phyloP scores from a whole-genome alignment of 1,140 invertebrate species.

The Lethocerus indicus region DNA sequence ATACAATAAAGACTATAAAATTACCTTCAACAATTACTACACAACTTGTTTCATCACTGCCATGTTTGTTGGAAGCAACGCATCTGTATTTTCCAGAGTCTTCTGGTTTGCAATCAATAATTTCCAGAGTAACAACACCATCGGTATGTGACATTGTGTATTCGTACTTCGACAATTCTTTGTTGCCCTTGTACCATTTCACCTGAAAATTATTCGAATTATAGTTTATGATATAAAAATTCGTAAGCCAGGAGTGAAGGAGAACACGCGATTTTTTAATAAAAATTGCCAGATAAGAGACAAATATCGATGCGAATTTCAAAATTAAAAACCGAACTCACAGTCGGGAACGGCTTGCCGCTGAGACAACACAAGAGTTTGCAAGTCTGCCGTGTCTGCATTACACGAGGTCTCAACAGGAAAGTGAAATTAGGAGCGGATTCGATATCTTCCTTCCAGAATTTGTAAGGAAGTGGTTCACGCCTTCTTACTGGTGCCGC shows the following conservation, averaged over 20 bases:
- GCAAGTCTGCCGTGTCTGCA: slow-evolving; percentile 85
- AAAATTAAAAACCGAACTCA: slow-evolving; percentile 24
- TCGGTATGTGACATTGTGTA: slow-evolving; percentile 77
- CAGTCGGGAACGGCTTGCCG: slow-evolving; percentile 84
- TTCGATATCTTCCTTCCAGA: slow-evolving; percentile 80
- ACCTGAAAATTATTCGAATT: slow-evolving; percentile 26
- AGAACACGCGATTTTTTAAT: too few species aligned
- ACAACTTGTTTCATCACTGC: slow-evolving; percentile 85
- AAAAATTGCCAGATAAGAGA: too few species aligned
- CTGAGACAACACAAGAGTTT: slow-evolving; percentile 94
- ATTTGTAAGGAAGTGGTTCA: slow-evolving; percentile 63
- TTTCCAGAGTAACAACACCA: slow-evolving; percentile 93
- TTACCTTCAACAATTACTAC: slow-evolving; percentile 94
- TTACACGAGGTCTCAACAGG: slow-evolving; percentile 89
- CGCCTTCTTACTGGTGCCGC: slow-evolving; percentile 50
- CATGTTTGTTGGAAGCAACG: slow-evolving; percentile 78
- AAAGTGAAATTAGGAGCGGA: slow-evolving; percentile 90
- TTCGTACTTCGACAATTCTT: slow-evolving; percentile 77
- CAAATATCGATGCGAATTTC: too few species aligned
- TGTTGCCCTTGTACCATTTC: slow-evolving; percentile 82
- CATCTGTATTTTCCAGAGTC: slow-evolving; percentile 95
- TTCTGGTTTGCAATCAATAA: slow-evolving; percentile 78
- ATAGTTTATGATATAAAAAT: neutral
- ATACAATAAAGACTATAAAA: neutral
- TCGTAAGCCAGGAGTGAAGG: too few species aligned